These are phyloP conservation scores for Lagopus leucura DNA, from an alignment of 2,113 vertebrate species.

Conservation along the genomic window DNA sequence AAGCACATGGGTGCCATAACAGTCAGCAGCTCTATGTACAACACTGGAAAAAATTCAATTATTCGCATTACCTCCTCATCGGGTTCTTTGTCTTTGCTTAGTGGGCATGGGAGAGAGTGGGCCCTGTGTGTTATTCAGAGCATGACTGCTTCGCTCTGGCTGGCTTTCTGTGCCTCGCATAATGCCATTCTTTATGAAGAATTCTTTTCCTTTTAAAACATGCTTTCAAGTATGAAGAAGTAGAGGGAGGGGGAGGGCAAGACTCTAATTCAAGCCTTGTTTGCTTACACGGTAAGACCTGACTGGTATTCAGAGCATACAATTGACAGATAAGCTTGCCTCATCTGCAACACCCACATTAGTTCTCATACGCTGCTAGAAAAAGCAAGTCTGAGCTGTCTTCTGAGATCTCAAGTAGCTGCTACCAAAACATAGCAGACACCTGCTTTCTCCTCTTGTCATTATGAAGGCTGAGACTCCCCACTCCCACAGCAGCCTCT, in stretches of 20 bases:
- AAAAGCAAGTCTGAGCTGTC: background rate
- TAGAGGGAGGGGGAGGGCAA: background rate
- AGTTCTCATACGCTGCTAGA: background rate
- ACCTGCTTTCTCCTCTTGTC: background rate
- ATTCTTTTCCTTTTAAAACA: background rate
- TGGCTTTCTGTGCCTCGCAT: background rate
- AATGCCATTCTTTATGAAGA: background rate
- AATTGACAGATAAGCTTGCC: background rate
- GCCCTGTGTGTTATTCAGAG: slow-evolving; percentile 15
- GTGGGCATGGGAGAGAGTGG: background rate
- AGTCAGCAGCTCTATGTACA: background rate
- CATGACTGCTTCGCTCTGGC: background rate
- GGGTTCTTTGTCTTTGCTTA: background rate
- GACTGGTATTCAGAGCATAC: background rate
- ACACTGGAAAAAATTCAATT: background rate
- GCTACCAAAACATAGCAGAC: background rate
- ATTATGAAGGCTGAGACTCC: background rate
- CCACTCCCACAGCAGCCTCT: background rate
- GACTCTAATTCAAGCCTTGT: background rate
- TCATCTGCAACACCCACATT: background rate
- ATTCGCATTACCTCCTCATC: background rate
- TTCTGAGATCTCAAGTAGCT: background rate
- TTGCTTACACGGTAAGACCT: background rate
- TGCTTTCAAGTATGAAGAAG: background rate
- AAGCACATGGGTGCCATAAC: background rate